Percentiles rank a stretch among this genome's conserved stretches.
These are phyloP conservation scores for Cryptocheilus praepositus DNA, from an alignment of 2,888 invertebrate species.

Conservation along the genomic window DNA sequence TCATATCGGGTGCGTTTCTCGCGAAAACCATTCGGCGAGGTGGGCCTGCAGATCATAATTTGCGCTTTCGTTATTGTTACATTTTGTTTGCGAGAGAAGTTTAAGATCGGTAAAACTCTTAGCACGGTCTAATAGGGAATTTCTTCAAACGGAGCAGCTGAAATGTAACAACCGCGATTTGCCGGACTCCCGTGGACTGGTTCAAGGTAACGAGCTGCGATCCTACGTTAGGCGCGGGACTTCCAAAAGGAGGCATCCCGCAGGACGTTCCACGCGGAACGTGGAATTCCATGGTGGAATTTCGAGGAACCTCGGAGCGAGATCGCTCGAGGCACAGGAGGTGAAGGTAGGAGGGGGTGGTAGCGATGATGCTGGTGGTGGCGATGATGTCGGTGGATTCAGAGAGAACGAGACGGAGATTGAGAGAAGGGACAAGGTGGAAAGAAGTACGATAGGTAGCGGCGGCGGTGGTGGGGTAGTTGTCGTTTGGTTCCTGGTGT, in stretches of 20 bases:
- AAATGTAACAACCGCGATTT: too few species aligned
- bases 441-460: slow-evolving; percentile 51
- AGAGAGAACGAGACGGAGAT: slow-evolving; percentile 1
- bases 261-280: slow-evolving; percentile 44
- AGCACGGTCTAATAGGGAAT: too few species aligned
- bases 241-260: slow-evolving; percentile 42
- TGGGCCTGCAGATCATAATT: too few species aligned
- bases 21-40: not conserved
- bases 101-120: too few species aligned
- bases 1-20: not conserved
- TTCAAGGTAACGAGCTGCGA: slow-evolving; percentile 16
- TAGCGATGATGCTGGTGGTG: not conserved
- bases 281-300: slow-evolving; percentile 53
- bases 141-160: not conserved
- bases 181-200: too few species aligned
- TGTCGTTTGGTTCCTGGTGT: slow-evolving; percentile 68
- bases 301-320: slow-evolving; percentile 52
- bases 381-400: not conserved
- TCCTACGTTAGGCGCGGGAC: slow-evolving; percentile 24
- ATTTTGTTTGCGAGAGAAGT: too few species aligned
- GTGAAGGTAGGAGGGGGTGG: slow-evolving; percentile 17
- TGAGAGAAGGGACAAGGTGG: slow-evolving; percentile 29
- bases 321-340: slow-evolving; percentile 14
- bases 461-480: slow-evolving; percentile 55
- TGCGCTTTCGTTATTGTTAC: too few species aligned